Base-by-base conservation (phyloP, 2,888 invertebrate species). In the Epinotia brunnichana region DNA sequence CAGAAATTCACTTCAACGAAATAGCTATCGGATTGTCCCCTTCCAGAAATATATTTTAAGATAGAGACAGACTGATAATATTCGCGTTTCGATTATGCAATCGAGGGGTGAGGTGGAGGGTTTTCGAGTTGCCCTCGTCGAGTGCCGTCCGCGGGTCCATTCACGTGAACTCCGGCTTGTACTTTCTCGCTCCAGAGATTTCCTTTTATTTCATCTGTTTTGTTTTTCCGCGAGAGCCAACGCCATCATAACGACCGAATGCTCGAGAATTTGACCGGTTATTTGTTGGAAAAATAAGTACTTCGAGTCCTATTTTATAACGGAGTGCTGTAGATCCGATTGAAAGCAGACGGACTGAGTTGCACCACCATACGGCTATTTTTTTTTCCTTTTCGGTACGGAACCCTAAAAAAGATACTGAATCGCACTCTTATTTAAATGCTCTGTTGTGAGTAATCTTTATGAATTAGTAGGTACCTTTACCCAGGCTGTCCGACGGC, bases 221-320 rank as follows among this genome's bases (percentile, higher is more conserved):
- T 86, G 82, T 87, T 89, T 85, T 85, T 81, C 82, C 79, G 81
- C 80, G 78, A 84, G 82, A 79, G 81, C 85, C 84, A 83, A 86
- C 83, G 84, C 85, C 84, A 82, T 85, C 82, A 83, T 89, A 87
- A 90, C 87, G 85, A 89, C 82, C 81, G 82, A 77, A 83, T 81
- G 80, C 79, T 78, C 77, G 82, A 81, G 81, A 84, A 85, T 85
- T 85, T 81, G 84, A 85, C 83, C 85, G 86, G 86, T 87, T 87
- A 84, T 87, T 87, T 87, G 80, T 85, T 75, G 82, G 76, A 81
- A 77, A 80, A 83, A 83, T 83, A 80, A 79, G 76, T 82, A 81
- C 81, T 80, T 79, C 76, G 76, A 72, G 74, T 74, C 69, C 69
- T 77, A 76, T 74, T 77, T 75, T 76, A 63, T 59, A 53, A 59